Conservation (phyloP, 2,888 invertebrate genomes). For the Philereme transversata region DNA sequence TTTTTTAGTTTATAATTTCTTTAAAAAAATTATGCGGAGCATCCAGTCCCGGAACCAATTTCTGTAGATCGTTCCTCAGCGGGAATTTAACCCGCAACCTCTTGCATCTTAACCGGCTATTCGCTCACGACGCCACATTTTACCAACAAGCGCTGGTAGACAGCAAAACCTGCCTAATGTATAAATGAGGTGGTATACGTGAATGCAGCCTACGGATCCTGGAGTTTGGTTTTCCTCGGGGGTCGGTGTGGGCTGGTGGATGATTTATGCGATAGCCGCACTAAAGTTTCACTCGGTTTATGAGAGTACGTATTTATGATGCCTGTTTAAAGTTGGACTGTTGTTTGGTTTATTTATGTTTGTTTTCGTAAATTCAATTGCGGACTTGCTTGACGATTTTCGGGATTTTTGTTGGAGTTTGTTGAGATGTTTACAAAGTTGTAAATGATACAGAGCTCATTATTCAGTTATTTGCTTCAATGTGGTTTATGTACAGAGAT, state of each 20-base stretch:
- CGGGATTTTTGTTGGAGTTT: neutral
- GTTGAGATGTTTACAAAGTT: neutral
- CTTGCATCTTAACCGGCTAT: too few relatives aligned
- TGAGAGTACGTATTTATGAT: conserved; percentile 66
- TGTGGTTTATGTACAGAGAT: too few relatives aligned
- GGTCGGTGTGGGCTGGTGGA: conserved; percentile 27
- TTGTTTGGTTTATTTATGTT: conserved; percentile 50
- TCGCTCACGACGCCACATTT: too few relatives aligned
- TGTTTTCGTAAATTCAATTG: conserved; percentile 44
- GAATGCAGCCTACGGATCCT: conserved; percentile 26
- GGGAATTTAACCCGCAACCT: too few relatives aligned
- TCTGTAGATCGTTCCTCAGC: too few relatives aligned
- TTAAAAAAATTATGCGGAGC: too few relatives aligned
- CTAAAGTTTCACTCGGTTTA: conserved; percentile 60
- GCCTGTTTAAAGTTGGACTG: conserved; percentile 60
- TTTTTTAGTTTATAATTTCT: too few relatives aligned
- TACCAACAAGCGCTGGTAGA: neutral
- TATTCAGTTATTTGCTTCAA: neutral
- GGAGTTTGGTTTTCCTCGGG: conserved; percentile 21
- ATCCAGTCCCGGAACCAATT: too few relatives aligned
- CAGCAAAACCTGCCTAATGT: neutral
- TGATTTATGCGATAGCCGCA: conserved; percentile 56
- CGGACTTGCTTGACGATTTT: conserved; percentile 37
- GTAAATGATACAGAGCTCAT: too few relatives aligned
- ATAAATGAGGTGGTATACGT: conserved; percentile 4